A percentile compares a stretch with the other conserved stretches of the same genome.
Conservation (phyloP, 2,113 vertebrate species). For the Nothoprocta perdicaria region DNA sequence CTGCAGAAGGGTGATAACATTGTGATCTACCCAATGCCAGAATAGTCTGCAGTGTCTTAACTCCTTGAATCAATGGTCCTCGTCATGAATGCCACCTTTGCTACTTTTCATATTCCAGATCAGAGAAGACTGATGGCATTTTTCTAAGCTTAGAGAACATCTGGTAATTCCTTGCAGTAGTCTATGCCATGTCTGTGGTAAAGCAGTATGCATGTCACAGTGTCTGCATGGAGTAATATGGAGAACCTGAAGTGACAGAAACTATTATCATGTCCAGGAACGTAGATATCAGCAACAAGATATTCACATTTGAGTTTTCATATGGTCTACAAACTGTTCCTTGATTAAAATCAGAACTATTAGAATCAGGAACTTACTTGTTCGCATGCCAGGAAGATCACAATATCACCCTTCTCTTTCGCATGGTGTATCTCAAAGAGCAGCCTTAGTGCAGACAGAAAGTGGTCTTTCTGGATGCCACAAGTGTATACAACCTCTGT, state of each 20-base stretch:
- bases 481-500: conserved; percentile 82
- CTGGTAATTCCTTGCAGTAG: background rate
- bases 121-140: background rate
- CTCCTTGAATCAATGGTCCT: background rate
- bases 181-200: too few species aligned
- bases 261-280: background rate
- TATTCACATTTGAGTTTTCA: too few species aligned
- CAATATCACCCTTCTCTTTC: conserved; percentile 82
- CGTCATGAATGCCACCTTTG: background rate
- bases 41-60: accelerated
- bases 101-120: background rate
- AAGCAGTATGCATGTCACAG: accelerated
- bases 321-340: background rate
- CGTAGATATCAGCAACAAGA: background rate
- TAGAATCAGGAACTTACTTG: conserved; percentile 70
- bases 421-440: conserved; percentile 88
- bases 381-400: conserved; percentile 85
- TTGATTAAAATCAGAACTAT: background rate
- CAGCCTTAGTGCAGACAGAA: conserved; percentile 80
- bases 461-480: conserved; percentile 71
- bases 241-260: background rate
- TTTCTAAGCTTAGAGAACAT: background rate
- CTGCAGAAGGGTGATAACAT: background rate
- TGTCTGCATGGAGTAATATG: background rate
- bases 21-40: accelerated